Conservation (phyloP, 2,113 vertebrate species). For the Pseudorasbora parva region DNA sequence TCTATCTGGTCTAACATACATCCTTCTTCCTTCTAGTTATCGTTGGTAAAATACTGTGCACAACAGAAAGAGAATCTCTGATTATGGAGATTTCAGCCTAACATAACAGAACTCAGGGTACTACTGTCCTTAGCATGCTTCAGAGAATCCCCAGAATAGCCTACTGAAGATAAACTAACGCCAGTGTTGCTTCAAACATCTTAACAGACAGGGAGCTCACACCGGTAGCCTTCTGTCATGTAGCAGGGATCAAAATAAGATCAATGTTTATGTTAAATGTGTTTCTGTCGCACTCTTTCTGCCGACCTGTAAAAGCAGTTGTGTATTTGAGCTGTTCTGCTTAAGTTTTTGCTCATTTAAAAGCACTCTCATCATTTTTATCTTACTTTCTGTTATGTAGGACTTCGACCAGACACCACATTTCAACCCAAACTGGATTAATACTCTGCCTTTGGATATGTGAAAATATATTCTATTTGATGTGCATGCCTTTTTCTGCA, state of each 20-base stretch:
- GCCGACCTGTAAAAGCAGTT: neutral
- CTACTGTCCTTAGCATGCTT: neutral
- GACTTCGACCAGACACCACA: conserved; percentile 33
- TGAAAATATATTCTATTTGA: conserved; percentile 7
- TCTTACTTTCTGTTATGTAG: conserved; percentile 25
- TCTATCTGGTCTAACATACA: neutral
- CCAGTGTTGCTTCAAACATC: neutral
- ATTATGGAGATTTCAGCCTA: neutral
- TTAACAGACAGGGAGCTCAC: neutral
- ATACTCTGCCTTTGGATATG: conserved; percentile 52
- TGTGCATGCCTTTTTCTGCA: neutral
- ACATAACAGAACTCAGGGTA: neutral
- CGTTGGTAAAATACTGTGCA: neutral
- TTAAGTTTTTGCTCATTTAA: neutral
- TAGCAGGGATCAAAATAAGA: no score
- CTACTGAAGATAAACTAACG: neutral
- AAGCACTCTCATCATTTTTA: neutral
- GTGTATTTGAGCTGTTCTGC: neutral
- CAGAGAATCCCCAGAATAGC: conserved; percentile 18
- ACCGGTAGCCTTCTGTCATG: no score
- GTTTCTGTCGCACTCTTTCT: neutral
- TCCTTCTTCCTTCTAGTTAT: conserved; percentile 1
- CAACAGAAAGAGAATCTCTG: neutral
- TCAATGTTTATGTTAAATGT: neutral
- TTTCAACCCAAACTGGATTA: conserved; percentile 50